Base-by-base conservation (phyloP, 2,888 invertebrate genomes). In the Pinctada fucata region DNA sequence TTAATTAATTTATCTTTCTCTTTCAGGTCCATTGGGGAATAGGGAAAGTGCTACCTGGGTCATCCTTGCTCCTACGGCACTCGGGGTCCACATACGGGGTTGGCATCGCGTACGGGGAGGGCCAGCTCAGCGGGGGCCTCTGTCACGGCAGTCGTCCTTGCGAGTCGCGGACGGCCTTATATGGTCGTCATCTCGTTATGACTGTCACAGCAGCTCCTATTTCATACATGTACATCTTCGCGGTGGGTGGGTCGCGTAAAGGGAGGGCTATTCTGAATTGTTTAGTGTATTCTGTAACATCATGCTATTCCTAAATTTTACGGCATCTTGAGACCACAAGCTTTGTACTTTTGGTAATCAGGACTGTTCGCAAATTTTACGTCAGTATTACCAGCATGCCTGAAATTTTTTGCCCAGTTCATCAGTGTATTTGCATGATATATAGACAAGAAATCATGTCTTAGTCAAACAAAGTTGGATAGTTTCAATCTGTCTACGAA, bases 71-170 rank as follows among this genome's bases (percentile, higher is more conserved):
- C 80, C 80, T 76, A 76, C 68, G 78, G 83, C 80, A 83, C 79
- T 79, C 75, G 82, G 86, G 82, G 84, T 86, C 86, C 73, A 79
- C 79, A 79, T 74, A 79, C 74, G 79, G 85, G 85, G 86, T 84
- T 82, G 87, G 84, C 81, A 82, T 85, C 86, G 86, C 85, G 85
- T 83, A 83, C 83, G 86, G 88, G 88, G 86, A 81, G 86, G 88
- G 87, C 85, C 85, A 85, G 85, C 86, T 84, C 84, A 81, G 85
- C 84, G 83, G 84, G 84, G 88, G 85, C 85, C 86, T 83, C 84
- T 85, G 84, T 84, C 83, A 78, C 72, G 72, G 74, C 79, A 73
- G 79, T 68, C 72, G 71, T 70, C 65, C 48, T 64, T 66, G 65
- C 58, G 72, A 45, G 16, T 51, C 13, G 73, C 63, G 69, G 51